A percentile compares a stretch with the other conserved stretches of the same genome.
Evolutionary conservation across 1,140 invertebrate species (phyloP).

Genomic region (Zaprionus capensis): DNA sequence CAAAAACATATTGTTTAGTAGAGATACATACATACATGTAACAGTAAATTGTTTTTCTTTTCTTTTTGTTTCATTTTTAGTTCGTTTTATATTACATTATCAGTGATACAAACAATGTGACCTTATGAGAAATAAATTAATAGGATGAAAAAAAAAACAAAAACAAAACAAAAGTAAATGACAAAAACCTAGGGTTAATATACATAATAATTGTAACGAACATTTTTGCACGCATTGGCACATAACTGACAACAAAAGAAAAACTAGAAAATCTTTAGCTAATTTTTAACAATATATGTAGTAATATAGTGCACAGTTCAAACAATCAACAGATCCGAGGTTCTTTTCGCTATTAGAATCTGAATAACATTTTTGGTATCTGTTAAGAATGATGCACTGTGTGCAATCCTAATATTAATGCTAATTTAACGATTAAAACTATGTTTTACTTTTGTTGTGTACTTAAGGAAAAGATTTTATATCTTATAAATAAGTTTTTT

Average conservation of each 20-base stretch:
- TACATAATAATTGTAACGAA: constrained; percentile 60
- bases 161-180: constrained; percentile 35
- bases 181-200: constrained; percentile 60
- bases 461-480: constrained; percentile 49
- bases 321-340: constrained; percentile 5
- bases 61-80: constrained; percentile 46
- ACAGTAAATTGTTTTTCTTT: constrained; percentile 44
- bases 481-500: constrained; percentile 41
- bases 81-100: constrained; percentile 67
- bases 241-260: constrained; percentile 45
- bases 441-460: constrained; percentile 63
- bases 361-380: not conserved
- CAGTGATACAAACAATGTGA: constrained; percentile 80
- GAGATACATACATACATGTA: constrained; percentile 18
- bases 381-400: constrained; percentile 17
- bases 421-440: constrained; percentile 26
- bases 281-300: constrained; percentile 44
- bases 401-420: constrained; percentile 23
- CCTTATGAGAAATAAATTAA: constrained; percentile 67
- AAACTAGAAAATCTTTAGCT: constrained; percentile 61
- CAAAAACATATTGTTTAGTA: constrained; percentile 34
- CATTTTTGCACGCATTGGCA: constrained; percentile 75
- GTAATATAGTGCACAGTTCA: constrained; percentile 24
- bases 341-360: not conserved
- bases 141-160: constrained; percentile 34